These are phyloP conservation scores for Cairina moschata DNA, from an alignment of 2,113 vertebrate genomes.

Conservation along the genomic window DNA sequence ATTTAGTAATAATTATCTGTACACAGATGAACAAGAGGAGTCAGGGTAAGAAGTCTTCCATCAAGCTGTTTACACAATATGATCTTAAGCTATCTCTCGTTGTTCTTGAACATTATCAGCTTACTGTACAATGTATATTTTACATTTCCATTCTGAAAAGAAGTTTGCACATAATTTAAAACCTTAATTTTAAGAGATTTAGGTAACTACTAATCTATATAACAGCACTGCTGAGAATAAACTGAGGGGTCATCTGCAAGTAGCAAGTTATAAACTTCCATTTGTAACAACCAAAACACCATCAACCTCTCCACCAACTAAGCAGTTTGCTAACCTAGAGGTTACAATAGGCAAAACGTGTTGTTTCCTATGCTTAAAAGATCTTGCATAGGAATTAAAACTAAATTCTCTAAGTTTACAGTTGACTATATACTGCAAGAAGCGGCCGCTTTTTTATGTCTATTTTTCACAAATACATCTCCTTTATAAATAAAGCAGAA, in stretches of 20 bases:
- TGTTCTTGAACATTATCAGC: background rate
- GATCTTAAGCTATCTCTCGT: background rate
- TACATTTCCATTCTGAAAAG: conserved; percentile 20
- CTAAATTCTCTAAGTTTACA: background rate
- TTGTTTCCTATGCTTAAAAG: background rate
- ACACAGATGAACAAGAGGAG: conserved; percentile 44
- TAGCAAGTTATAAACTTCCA: background rate
- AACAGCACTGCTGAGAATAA: background rate
- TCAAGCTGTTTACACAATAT: conserved; percentile 10
- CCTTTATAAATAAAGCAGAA: background rate
- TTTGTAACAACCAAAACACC: background rate
- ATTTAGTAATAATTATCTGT: conserved; percentile 63
- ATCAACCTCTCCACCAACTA: background rate
- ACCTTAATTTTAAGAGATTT: background rate
- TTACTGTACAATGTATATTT: background rate
- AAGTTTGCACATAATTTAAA: conserved; percentile 5
- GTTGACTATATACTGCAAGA: background rate
- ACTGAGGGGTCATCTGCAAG: background rate
- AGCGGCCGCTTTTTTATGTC: background rate
- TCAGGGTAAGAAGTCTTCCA: background rate
- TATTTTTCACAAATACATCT: background rate
- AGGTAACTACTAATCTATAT: background rate
- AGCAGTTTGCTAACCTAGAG: background rate
- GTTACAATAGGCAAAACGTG: background rate
- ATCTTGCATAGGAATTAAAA: background rate